A percentile compares a stretch with the other conserved stretches of the same genome.
Conservation (phyloP, 1,140 invertebrate genomes). For the Aphelinus atriplicis region DNA sequence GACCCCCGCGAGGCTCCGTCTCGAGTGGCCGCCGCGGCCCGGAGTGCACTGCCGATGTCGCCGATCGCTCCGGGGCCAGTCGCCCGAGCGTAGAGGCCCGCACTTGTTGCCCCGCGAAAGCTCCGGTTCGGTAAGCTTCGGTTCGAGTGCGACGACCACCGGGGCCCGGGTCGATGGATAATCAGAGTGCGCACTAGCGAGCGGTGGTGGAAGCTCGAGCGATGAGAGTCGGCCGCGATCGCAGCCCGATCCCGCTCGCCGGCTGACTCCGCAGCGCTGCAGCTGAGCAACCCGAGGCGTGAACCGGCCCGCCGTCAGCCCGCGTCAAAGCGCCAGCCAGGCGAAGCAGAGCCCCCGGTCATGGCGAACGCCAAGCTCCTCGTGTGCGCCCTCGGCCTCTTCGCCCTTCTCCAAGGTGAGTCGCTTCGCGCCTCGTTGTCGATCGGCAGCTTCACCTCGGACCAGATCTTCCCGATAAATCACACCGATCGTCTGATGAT, state of each 20-base stretch:
- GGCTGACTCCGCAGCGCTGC: constrained; percentile 5
- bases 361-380: constrained; percentile 36
- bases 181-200: background rate
- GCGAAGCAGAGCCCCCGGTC: background rate
- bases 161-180: background rate
- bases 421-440: constrained; percentile 30
- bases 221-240: constrained; percentile 3
- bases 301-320: background rate
- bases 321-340: background rate
- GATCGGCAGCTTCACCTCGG: constrained; percentile 32
- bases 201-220: no score
- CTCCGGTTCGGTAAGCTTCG: background rate
- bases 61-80: background rate
- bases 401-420: constrained; percentile 57
- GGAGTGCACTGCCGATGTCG: background rate
- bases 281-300: background rate
- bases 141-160: background rate
- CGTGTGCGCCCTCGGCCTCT: constrained; percentile 51
- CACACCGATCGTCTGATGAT: no score
- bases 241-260: constrained; percentile 1
- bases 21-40: background rate
- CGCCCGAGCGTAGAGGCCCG: background rate
- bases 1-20: background rate
- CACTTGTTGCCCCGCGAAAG: background rate
- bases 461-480: background rate